phyloP scores from a whole-genome alignment of 23 tunicate genomes.

The Phallusia fumigata region DNA sequence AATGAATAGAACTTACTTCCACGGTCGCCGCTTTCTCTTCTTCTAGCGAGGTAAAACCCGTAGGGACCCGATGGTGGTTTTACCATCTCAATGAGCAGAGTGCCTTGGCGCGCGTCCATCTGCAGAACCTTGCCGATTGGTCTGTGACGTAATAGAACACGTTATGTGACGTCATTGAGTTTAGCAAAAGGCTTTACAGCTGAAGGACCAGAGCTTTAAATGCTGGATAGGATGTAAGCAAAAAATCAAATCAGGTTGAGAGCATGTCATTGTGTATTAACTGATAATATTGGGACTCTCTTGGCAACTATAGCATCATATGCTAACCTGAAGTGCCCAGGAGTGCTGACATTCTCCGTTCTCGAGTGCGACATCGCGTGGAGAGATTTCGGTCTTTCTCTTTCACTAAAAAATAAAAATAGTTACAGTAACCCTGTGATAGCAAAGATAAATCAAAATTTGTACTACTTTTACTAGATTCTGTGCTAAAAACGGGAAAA shows the following conservation, averaged over 20 bases:
- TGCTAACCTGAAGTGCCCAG: conserved; percentile 63
- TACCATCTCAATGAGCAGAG: conserved; percentile 75
- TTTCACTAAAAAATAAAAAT: conserved; percentile 12
- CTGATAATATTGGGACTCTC: too few species aligned
- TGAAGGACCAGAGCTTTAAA: too few species aligned
- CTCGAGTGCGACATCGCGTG: conserved; percentile 12
- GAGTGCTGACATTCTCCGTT: conserved; percentile 56
- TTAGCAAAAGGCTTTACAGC: too few species aligned
- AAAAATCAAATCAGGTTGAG: too few species aligned
- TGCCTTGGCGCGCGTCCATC: conserved; percentile 75
- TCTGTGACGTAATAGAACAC: conserved; percentile 27
- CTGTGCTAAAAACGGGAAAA: too few species aligned
- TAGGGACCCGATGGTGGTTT: conserved; percentile 88
- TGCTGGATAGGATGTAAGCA: too few species aligned
- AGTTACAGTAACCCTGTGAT: too few species aligned
- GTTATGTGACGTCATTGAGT: too few species aligned
- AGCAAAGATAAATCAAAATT: too few species aligned
- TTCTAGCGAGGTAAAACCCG: conserved; percentile 79
- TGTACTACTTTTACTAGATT: too few species aligned
- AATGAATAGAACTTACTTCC: conserved; percentile 38
- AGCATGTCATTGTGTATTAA: too few species aligned
- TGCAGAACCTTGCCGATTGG: conserved; percentile 88
- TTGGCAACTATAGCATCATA: neutral
- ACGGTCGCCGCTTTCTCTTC: conserved; percentile 43
- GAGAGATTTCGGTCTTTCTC: conserved; percentile 18